Evolutionary conservation across 2,888 invertebrate genomes (phyloP).

Genomic region (Cosmia pyralina): DNA sequence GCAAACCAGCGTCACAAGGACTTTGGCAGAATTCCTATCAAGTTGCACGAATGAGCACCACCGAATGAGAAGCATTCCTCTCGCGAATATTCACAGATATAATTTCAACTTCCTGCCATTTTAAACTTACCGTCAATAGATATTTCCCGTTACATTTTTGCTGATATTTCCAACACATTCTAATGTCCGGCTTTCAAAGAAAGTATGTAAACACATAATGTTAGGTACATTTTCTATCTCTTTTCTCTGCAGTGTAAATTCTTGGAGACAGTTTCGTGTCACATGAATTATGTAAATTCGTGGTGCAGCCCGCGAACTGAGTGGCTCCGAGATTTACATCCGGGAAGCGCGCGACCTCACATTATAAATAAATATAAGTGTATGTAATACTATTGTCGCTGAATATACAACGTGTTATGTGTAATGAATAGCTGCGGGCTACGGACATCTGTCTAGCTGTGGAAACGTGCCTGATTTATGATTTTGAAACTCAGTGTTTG

Average conservation of each 20-base stretch:
- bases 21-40: constrained; percentile 80
- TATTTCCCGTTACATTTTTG: constrained; percentile 27
- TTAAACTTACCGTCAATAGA: constrained; percentile 52
- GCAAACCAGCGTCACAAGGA: constrained; percentile 69
- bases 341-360: constrained; percentile 70
- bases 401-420: constrained; percentile 53
- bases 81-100: constrained; percentile 78
- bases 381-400: constrained; percentile 65
- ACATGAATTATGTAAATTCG: constrained; percentile 86
- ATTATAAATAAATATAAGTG: constrained; percentile 71
- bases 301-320: constrained; percentile 74
- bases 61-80: constrained; percentile 78
- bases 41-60: constrained; percentile 69
- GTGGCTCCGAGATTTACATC: constrained; percentile 80
- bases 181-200: constrained; percentile 26
- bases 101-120: constrained; percentile 70
- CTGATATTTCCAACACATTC: constrained; percentile 32
- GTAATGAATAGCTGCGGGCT: constrained; percentile 33
- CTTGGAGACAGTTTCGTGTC: constrained; percentile 81
- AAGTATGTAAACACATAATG: constrained; percentile 63
- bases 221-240: constrained; percentile 68
- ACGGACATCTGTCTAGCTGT: constrained; percentile 10
- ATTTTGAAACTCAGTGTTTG: constrained; percentile 3
- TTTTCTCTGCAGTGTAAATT: constrained; percentile 80
- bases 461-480: constrained; percentile 23